These are phyloP conservation scores for Mythimna lalbum DNA, from an alignment of 2,888 invertebrate genomes.

Conservation along the genomic window DNA sequence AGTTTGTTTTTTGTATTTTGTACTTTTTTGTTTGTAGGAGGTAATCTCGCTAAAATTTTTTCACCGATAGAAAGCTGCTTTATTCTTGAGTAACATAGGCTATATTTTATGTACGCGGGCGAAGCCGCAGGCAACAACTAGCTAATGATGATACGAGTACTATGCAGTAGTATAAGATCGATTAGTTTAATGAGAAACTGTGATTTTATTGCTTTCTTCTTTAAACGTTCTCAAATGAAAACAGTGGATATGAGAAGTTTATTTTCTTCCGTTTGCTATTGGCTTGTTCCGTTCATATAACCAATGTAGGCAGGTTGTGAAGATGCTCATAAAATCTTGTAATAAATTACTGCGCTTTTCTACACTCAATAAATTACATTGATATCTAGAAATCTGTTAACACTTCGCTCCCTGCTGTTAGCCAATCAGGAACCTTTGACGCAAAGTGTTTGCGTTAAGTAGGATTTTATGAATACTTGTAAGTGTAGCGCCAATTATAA, in stretches of 20 bases:
- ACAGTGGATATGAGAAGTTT: constrained; percentile 26
- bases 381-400: constrained; percentile 35
- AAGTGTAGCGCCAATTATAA: constrained; percentile 9
- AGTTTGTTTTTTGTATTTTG: no score
- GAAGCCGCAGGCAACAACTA: no score
- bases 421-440: constrained; percentile 19
- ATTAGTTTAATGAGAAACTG: no score
- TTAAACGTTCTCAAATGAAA: constrained; percentile 45
- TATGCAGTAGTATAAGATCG: no score
- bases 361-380: constrained; percentile 39
- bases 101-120: no score
- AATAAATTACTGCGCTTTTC: constrained; percentile 38
- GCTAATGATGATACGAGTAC: no score
- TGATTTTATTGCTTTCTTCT: constrained; percentile 46
- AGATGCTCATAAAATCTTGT: constrained; percentile 34
- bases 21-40: no score
- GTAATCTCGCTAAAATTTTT: no score
- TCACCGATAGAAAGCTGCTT: no score
- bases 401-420: constrained; percentile 19
- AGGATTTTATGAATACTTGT: constrained; percentile 22
- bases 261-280: constrained; percentile 1
- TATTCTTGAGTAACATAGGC: no score
- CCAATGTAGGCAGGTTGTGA: neutral
- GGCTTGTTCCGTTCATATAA: constrained; percentile 2
- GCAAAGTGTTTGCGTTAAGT: constrained; percentile 9